phyloP scores from a whole-genome alignment of 2,113 vertebrate genomes.

The Callipepla squamata region DNA sequence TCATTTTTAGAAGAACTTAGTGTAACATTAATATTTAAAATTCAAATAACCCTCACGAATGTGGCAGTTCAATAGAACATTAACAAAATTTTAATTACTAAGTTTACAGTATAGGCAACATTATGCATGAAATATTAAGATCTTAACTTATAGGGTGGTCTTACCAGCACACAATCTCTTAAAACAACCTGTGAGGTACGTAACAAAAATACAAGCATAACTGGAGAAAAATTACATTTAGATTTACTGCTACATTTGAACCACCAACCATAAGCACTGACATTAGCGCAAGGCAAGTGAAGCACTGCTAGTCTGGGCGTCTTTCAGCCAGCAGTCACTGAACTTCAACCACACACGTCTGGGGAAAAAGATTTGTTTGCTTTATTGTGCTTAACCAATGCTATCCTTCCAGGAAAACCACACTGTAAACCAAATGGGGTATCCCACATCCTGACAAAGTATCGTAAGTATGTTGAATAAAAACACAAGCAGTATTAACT shows the following conservation, averaged over 20 bases:
- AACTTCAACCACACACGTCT: background rate
- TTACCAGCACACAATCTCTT: background rate
- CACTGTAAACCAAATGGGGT: background rate
- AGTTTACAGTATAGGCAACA: background rate
- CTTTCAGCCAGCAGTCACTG: background rate
- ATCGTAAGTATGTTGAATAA: background rate
- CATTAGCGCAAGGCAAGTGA: background rate
- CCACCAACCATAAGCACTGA: background rate
- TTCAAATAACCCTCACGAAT: background rate
- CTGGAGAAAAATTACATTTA: background rate
- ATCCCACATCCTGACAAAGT: conserved; percentile 20
- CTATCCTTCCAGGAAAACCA: conserved; percentile 21
- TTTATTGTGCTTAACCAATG: conserved; percentile 24
- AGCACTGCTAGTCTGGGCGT: background rate
- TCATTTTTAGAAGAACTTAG: background rate
- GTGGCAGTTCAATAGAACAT: background rate
- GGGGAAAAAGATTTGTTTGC: conserved; percentile 14
- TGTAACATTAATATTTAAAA: background rate
- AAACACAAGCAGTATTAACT: background rate
- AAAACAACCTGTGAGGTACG: background rate
- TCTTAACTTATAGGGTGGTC: background rate
- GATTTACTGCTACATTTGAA: conserved; percentile 1
- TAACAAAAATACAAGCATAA: background rate
- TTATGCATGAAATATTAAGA: background rate
- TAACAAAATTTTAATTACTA: background rate